Evolutionary conservation across 1,140 invertebrate species (phyloP).

Genomic region (Diabrotica undecimpunctata): DNA sequence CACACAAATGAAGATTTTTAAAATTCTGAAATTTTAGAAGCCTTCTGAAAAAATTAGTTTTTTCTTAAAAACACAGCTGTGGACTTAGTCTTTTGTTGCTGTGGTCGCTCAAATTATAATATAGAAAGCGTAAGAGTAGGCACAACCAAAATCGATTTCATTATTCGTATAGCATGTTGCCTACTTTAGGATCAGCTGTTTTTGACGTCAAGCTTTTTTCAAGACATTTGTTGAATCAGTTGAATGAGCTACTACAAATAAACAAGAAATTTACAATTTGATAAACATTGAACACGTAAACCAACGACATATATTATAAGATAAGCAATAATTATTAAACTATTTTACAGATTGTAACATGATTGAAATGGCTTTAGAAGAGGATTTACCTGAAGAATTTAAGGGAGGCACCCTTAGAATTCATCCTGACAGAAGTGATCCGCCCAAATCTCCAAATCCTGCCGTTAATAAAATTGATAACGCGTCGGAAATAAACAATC

Average conservation of each 20-base stretch:
- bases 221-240: slow-evolving; percentile 16
- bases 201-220: neutral
- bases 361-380: slow-evolving; percentile 36
- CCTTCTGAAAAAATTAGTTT: no score
- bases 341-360: slow-evolving; percentile 5
- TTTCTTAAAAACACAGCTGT: no score
- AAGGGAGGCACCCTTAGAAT: slow-evolving; percentile 40
- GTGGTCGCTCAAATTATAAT: no score
- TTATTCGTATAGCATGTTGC: slow-evolving; percentile 1
- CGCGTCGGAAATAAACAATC: slow-evolving; percentile 24
- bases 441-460: slow-evolving; percentile 15
- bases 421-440: slow-evolving; percentile 23
- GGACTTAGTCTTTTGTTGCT: no score
- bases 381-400: slow-evolving; percentile 42
- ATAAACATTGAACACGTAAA: neutral
- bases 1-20: no score
- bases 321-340: neutral
- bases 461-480: slow-evolving; percentile 22
- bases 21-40: no score
- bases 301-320: neutral
- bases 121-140: neutral
- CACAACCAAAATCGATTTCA: neutral
- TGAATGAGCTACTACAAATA: neutral
- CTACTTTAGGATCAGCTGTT: slow-evolving; percentile 19
- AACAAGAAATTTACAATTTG: neutral